These are phyloP conservation scores for Muscicapa adusta DNA, from an alignment of 2,113 vertebrate genomes.

Conservation along the genomic window DNA sequence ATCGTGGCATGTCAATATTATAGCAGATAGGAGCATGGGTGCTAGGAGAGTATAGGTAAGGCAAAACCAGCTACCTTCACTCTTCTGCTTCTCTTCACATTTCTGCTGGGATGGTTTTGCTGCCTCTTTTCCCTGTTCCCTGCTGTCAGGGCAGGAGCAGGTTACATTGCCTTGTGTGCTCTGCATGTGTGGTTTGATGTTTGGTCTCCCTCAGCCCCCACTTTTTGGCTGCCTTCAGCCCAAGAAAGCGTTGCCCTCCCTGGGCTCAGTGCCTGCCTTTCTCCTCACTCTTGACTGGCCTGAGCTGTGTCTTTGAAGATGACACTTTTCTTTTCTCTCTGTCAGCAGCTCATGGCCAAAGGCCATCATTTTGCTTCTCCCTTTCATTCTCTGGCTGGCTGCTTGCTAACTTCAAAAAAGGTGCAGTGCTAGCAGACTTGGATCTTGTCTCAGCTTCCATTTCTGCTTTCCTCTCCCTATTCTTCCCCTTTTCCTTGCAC, in stretches of 20 bases:
- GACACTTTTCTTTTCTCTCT: background rate
- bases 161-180: background rate
- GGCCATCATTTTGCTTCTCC: background rate
- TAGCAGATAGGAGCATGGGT: background rate
- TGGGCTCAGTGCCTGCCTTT: background rate
- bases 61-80: background rate
- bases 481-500: background rate
- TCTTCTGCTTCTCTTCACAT: background rate
- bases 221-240: background rate
- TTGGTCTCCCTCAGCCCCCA: fast-evolving
- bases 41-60: background rate
- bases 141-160: background rate
- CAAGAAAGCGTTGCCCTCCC: background rate
- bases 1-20: fast-evolving
- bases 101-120: background rate
- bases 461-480: background rate
- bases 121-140: background rate
- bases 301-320: background rate
- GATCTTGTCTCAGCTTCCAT: background rate
- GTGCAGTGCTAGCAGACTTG: background rate
- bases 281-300: fast-evolving
- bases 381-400: background rate
- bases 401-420: background rate
- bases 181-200: background rate
- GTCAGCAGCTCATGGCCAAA: background rate